Evolutionary conservation across 2,797 vertebrate genomes (phyloP).

Genomic region (Sebastes alutus): DNA sequence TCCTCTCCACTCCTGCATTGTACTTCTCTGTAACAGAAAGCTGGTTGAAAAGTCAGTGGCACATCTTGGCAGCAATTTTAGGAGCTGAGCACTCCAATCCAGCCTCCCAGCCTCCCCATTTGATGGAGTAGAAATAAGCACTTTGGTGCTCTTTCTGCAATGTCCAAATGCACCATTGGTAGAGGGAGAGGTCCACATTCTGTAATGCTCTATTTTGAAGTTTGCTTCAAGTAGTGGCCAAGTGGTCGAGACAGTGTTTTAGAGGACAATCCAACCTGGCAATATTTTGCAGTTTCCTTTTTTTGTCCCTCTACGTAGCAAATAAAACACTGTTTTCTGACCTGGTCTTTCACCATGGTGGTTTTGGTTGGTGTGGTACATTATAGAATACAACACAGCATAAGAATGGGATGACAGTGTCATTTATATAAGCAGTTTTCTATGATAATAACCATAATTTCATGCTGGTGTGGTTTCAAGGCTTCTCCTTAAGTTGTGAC

Average conservation of each 20-base stretch:
- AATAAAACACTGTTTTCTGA: constrained; percentile 11
- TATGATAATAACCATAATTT: neutral
- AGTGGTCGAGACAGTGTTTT: constrained; percentile 68
- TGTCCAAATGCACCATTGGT: constrained; percentile 72
- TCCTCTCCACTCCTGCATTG: constrained; percentile 37
- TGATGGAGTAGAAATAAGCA: constrained; percentile 81
- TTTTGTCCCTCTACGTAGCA: neutral
- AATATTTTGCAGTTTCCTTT: constrained; percentile 43
- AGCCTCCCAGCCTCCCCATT: constrained; percentile 73
- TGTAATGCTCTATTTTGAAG: constrained; percentile 74
- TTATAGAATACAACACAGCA: neutral
- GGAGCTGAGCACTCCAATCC: constrained; percentile 68
- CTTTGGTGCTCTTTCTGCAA: constrained; percentile 76
- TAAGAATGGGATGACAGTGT: neutral
- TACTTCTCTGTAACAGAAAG: constrained; percentile 58
- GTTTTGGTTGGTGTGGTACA: neutral
- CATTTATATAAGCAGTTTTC: neutral
- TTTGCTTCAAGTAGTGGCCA: constrained; percentile 71
- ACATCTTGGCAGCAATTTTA: constrained; percentile 76
- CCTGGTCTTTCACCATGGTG: neutral
- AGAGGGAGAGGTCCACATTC: constrained; percentile 71
- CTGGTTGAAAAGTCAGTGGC: constrained; percentile 72
- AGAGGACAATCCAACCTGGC: constrained; percentile 61
- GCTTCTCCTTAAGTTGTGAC: neutral
- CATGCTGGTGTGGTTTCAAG: neutral